Percentiles rank a stretch among this genome's conserved stretches.
Conservation (phyloP, 2,888 invertebrate species). For the Lasioglossum morio region DNA sequence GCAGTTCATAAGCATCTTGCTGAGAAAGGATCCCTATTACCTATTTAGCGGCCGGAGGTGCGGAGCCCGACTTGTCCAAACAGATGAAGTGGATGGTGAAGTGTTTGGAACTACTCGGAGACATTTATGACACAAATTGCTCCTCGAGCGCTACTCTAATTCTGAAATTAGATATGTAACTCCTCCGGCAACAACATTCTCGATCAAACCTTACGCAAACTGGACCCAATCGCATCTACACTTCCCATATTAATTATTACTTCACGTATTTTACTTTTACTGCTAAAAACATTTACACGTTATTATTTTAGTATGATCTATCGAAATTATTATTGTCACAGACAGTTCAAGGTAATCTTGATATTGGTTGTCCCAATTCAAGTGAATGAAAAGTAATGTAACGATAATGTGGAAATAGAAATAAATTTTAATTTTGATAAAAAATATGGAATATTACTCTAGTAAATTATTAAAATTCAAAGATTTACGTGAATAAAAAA, state of each 20-base stretch:
- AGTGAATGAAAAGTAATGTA: too few species aligned
- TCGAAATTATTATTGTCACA: background rate
- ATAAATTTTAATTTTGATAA: too few species aligned
- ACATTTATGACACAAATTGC: conserved; percentile 14
- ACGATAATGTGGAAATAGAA: too few species aligned
- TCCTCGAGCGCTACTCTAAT: background rate
- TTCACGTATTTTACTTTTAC: too few species aligned
- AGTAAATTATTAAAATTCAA: too few species aligned
- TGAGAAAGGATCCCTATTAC: conserved; percentile 13
- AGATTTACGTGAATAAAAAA: too few species aligned
- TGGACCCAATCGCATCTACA: background rate
- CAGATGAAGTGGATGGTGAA: conserved; percentile 4
- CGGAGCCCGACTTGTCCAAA: background rate
- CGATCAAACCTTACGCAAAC: background rate
- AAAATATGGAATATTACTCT: too few species aligned
- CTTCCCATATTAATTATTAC: background rate
- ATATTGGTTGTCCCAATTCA: too few species aligned
- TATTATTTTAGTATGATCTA: background rate
- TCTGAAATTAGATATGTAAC: background rate
- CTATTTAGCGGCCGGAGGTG: background rate
- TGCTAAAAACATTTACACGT: background rate
- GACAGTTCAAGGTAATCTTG: too few species aligned
- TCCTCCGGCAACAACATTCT: background rate
- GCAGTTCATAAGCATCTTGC: conserved; percentile 3
- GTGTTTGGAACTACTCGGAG: background rate